Base-by-base conservation (phyloP, 2,888 invertebrate genomes). In the Globia sparganii region DNA sequence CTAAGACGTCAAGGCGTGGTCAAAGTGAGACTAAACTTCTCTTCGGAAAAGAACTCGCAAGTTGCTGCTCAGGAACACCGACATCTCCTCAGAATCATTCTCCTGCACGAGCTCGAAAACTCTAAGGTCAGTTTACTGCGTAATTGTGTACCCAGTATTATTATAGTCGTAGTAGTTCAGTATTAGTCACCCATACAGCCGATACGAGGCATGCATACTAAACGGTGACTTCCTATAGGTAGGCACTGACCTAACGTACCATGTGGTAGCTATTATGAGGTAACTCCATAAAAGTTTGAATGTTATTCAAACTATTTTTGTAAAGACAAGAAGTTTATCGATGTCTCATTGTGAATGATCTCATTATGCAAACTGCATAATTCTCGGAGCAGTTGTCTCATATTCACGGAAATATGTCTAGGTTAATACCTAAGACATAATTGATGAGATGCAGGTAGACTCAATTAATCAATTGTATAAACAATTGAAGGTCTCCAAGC, bases 1-100 rank as follows among this genome's bases (percentile, higher is more conserved):
- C 97, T 98, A 8, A 98, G 98, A 85, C 97, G 98, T 53, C 98
- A 99, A 85, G 99, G 99, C 5, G 98, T 99, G 59, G 97, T 99
- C 21, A 98, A 98, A 92, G 97, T 99, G 40, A 97, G 98, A 77
- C 96, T 99, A 80, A 97, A 98, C 78, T 98, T 99, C 91, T 98
- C 98, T 82, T 98, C 98, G 0, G 98, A 98, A 92, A 99, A 99
- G 94, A 98, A 99, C 92, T 97, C 97, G 61, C 98, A 98, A 92
- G 98, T 99, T 0, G 98, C 99, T 0, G 97, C 98, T 43, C 98
- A 99, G 93, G 99, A 99, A 92, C 98, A 99, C 90, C 96, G 98
- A 61, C 98, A 98, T 93, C 95, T 99, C 64, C 94, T 99, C 56
- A 97, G 98, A 92, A 97, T 99, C 78, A 95, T 99, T 71, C 94